phyloP scores from a whole-genome alignment of 2,113 vertebrate species.

The Proteles cristata region DNA sequence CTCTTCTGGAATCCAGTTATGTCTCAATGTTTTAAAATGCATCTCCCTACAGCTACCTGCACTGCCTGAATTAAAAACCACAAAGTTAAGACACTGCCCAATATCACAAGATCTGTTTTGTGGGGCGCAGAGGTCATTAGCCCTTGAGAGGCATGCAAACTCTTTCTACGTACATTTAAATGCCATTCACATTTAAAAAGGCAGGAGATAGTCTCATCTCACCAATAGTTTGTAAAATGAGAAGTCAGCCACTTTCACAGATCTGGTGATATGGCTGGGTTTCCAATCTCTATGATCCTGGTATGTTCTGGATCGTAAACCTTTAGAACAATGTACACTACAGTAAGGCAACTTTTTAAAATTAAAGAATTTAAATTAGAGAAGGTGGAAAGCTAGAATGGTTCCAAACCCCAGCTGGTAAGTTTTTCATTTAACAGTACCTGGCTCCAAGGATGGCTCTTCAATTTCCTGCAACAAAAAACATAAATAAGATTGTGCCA shows the following conservation, averaged over 20 bases:
- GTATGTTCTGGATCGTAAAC: conserved; percentile 82
- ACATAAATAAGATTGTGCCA: conserved; percentile 48
- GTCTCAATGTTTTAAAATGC: conserved; percentile 55
- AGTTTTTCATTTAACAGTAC: conserved; percentile 90
- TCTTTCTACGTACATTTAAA: conserved; percentile 68
- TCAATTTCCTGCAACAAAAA: conserved; percentile 87
- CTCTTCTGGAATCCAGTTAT: conserved; percentile 78
- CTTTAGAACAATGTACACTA: conserved; percentile 81
- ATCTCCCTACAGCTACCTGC: conserved; percentile 70
- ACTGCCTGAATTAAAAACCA: conserved; percentile 68
- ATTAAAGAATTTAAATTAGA: conserved; percentile 84
- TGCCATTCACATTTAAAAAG: conserved; percentile 65
- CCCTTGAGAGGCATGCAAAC: conserved; percentile 70
- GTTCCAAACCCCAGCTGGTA: conserved; percentile 69
- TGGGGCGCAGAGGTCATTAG: conserved; percentile 66
- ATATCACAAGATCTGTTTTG: conserved; percentile 89
- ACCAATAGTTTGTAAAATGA: conserved; percentile 68
- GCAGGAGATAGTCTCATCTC: conserved; percentile 75
- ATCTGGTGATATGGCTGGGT: conserved; percentile 90
- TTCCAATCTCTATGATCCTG: conserved; percentile 92
- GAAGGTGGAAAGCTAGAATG: conserved; percentile 80
- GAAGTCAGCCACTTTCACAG: conserved; percentile 83
- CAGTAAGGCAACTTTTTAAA: conserved; percentile 74
- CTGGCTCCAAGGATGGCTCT: conserved; percentile 90
- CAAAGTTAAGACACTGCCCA: conserved; percentile 76